Base-by-base conservation (phyloP, 2,888 invertebrate genomes). In the Cactoblastis cactorum region DNA sequence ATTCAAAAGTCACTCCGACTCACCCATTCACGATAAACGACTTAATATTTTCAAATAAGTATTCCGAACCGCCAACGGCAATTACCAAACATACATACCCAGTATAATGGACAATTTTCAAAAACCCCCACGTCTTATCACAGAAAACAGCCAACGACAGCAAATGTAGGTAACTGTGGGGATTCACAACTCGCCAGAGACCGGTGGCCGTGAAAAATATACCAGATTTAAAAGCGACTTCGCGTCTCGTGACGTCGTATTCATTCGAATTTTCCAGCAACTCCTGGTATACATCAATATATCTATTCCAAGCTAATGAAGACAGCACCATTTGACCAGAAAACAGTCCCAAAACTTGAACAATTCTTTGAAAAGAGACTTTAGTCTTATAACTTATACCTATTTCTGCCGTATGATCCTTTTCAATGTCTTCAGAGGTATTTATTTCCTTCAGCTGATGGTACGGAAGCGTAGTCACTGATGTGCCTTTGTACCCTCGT, bases 231-330 rank as follows among this genome's bases (percentile, higher is more conserved):
- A 96, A 93, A 45, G 93, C 90, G 28, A 81, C 76, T 58, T 92
- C 91, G 38, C 91, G 84, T 41, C 80, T 73, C 33, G 83, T 78
- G 55, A 92, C 85, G 22, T 88, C 84, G 12, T 90, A 85, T n/a
- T 86, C 86, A 0, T 72, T 55, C 51, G 91, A 91, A 22, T 92
- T 91, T 68, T 96, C 96, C 28, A 96, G 73, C 66, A 95, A 80
- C 62, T 95, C 92, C 63, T 96, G 95, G 69, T 95, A 96, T 3
- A 94, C 79, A 45, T 94, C 94, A 62, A 96, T 95, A 65, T 95
- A 96, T 22, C 95, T 91, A 83, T 96, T 96, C 96, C 96, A 96
- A 6, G 94, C 93, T 49, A 94, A 83, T 0, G 95, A 95, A 51
- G 95, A 94, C 0, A 95, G 75, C 45, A 95, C 70, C 71, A 96